Percentiles rank a stretch among this genome's conserved stretches.
phyloP scores from a whole-genome alignment of 1,140 invertebrate genomes.

The Periplaneta americana region DNA sequence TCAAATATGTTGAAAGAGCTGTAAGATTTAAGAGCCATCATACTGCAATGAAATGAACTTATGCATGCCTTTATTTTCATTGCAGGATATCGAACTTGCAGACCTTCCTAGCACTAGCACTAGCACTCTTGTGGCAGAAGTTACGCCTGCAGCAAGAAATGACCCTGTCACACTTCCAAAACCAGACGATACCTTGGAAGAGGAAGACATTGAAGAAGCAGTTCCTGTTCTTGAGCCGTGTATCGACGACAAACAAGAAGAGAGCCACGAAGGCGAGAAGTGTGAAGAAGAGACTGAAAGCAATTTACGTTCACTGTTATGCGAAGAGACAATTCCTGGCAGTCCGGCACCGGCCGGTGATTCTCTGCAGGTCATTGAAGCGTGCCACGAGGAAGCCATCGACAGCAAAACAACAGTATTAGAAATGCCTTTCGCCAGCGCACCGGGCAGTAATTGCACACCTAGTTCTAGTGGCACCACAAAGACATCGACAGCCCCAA shows the following conservation, averaged over 20 bases:
- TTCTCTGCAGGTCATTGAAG: background rate
- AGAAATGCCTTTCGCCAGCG: slow-evolving; percentile 58
- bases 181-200: background rate
- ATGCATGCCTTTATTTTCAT: no score
- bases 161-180: background rate
- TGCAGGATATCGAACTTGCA: background rate
- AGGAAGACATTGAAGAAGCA: background rate
- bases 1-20: no score
- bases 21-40: no score
- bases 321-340: slow-evolving; percentile 83
- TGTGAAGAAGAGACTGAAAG: slow-evolving; percentile 13
- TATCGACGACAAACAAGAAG: no score
- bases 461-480: background rate
- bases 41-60: no score
- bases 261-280: slow-evolving; percentile 14
- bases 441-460: slow-evolving; percentile 40
- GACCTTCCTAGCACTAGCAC: background rate
- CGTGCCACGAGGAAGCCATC: slow-evolving; percentile 25
- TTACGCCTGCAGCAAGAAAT: background rate
- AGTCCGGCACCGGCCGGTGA: slow-evolving; percentile 51
- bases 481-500: background rate
- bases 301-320: slow-evolving; percentile 60
- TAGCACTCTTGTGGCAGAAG: background rate
- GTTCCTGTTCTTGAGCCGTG: slow-evolving; percentile 14
- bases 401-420: slow-evolving; percentile 38